Evolutionary conservation across 2,113 vertebrate species (phyloP), one percentile per base, ranked within the genome.

Genomic region (Orthonyx spaldingii): DNA sequence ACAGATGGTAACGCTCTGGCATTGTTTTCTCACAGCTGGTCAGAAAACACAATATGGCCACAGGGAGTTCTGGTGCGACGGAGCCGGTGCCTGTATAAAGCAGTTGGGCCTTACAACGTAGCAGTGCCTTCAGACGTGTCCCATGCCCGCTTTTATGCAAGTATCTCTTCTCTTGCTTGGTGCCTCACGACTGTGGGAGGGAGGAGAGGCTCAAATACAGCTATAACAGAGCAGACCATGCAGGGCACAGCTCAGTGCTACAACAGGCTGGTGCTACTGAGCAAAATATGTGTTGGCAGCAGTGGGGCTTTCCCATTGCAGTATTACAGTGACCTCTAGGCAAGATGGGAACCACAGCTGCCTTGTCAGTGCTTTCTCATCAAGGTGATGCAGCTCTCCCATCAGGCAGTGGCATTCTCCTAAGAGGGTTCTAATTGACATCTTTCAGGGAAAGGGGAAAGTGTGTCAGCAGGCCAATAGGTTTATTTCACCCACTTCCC

Each of bases 101-200:
- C 99, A 66, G 98, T 99, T 37, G 99, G 99, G 84, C 97, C 99
- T 90, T 99, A 99, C 97, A 99, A 99, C 22, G 99, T 99, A 90
- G 99, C 99, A 83, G 98, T 99, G 97, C 99, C 99, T 97, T 99
- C 99, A 50, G 99, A 99, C 5, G 98, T 99, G 66, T 99, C 99
- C 60, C 99, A 99, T 30, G 98, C 99, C 95, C 98, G 99, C 90
- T 99, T 99, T 97, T 99, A 99, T 97, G 99, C 99, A 98, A 99
- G 99, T 99, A 98, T 89, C 72, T 56, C 76, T 89, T 94, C 69
- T 47, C 50, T 65, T 42, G 13, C 42, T 63, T 26, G 42, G 30
- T 78, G 42, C 23, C 19, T 81, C 56, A 66, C 0, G 0, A 7
- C 6, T 50, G 84, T 44, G 79, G 77, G 83, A 86, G 72, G 84